Evolutionary conservation across 2,797 vertebrate species (phyloP).

Genomic region (Columba guinea): DNA sequence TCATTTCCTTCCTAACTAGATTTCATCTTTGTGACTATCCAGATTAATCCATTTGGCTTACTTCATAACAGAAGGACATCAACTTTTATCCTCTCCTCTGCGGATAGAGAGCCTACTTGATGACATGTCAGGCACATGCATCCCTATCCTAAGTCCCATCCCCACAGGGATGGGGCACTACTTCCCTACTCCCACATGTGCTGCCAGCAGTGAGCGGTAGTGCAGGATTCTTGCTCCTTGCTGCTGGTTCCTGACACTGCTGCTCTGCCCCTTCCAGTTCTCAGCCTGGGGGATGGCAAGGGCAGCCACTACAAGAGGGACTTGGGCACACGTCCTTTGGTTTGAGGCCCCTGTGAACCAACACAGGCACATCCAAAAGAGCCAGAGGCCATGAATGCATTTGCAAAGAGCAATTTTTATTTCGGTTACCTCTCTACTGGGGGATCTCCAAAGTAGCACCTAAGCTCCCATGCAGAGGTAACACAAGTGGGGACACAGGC

Average conservation of each 20-base stretch:
- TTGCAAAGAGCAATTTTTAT: too few relatives aligned
- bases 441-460: too few relatives aligned
- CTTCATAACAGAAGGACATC: background rate
- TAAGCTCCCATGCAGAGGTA: too few relatives aligned
- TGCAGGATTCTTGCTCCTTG: fast-evolving
- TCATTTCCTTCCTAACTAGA: background rate
- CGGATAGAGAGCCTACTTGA: background rate
- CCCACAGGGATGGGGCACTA: too few relatives aligned
- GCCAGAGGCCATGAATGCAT: too few relatives aligned
- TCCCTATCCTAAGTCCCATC: fast-evolving
- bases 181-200: background rate
- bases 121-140: background rate
- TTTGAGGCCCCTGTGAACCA: background rate
- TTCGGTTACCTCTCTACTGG: too few relatives aligned
- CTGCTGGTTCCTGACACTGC: background rate
- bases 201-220: background rate
- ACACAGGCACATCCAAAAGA: too few relatives aligned
- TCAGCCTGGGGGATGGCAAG: background rate
- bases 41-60: background rate
- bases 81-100: background rate
- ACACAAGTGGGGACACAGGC: too few relatives aligned
- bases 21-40: background rate
- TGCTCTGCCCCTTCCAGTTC: background rate
- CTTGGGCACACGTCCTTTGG: too few relatives aligned
- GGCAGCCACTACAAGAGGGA: background rate